Evolutionary conservation across 2,888 invertebrate species (phyloP).

Genomic region (Ypsolopha scabrella): DNA sequence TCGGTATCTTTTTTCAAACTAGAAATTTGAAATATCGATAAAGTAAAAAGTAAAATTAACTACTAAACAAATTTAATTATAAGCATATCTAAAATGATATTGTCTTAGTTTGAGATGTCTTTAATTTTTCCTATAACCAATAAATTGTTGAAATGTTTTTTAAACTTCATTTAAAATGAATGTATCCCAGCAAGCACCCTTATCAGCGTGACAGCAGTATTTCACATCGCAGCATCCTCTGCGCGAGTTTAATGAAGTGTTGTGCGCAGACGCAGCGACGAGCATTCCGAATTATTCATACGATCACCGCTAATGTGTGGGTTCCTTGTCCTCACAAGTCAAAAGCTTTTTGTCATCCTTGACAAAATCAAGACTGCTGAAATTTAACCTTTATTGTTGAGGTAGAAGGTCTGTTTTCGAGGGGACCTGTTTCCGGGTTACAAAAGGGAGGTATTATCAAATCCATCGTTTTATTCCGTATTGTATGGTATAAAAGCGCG

Average conservation of each 20-base stretch:
- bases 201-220: conserved; percentile 1
- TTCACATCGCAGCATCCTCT: background rate
- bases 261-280: conserved; percentile 28
- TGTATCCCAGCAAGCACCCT: background rate
- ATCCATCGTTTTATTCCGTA: conserved; percentile 10
- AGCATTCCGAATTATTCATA: conserved; percentile 7
- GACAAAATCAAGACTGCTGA: background rate
- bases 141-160: background rate
- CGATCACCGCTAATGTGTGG: conserved; percentile 51
- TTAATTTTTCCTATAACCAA: no score
- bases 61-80: no score
- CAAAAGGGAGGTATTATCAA: background rate
- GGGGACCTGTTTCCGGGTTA: background rate
- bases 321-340: conserved; percentile 48
- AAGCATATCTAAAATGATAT: no score
- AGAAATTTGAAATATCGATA: no score
- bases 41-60: no score
- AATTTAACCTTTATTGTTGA: conserved; percentile 10
- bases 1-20: no score
- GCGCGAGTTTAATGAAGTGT: conserved; percentile 32
- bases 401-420: background rate
- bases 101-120: no score
- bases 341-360: conserved; percentile 30
- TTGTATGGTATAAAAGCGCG: conserved; percentile 40
- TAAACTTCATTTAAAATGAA: background rate